phyloP scores from a whole-genome alignment of 2,797 vertebrate genomes.

The Hoplostethus atlanticus region DNA sequence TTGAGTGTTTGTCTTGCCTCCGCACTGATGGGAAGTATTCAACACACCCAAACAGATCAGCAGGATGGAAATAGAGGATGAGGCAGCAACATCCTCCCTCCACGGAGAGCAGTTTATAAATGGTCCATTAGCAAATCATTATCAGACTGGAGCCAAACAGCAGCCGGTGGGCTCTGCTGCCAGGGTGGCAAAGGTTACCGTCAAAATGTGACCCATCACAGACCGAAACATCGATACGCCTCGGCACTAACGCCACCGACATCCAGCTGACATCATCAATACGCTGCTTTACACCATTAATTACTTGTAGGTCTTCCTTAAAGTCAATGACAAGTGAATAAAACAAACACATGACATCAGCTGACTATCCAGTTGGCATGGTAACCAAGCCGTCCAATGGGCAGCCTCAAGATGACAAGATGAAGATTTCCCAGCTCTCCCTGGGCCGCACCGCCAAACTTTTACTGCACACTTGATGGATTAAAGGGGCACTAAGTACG shows the following conservation, averaged over 20 bases:
- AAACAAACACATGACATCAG: no score
- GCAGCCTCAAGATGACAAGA: no score
- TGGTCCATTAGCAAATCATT: constrained; percentile 61
- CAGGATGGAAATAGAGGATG: constrained; percentile 46
- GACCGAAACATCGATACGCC: constrained; percentile 12
- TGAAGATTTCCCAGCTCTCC: no score
- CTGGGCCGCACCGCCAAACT: no score
- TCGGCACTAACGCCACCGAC: neutral
- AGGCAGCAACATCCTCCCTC: constrained; percentile 47
- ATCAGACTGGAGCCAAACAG: constrained; percentile 37
- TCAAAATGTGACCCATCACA: constrained; percentile 8
- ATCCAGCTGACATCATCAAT: neutral
- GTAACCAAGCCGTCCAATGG: no score
- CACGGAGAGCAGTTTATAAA: constrained; percentile 39
- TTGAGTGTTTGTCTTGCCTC: constrained; percentile 7
- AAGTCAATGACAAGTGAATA: no score
- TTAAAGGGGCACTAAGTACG: no score
- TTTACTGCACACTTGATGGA: no score
- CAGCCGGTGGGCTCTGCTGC: constrained; percentile 56
- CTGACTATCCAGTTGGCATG: no score
- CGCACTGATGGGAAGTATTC: constrained; percentile 44
- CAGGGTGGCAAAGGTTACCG: constrained; percentile 17
- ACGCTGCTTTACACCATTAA: neutral
- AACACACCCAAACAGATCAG: constrained; percentile 47
- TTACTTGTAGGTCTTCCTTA: neutral